Evolutionary conservation across 2,888 invertebrate species (phyloP).

Genomic region (Alcis repandata): DNA sequence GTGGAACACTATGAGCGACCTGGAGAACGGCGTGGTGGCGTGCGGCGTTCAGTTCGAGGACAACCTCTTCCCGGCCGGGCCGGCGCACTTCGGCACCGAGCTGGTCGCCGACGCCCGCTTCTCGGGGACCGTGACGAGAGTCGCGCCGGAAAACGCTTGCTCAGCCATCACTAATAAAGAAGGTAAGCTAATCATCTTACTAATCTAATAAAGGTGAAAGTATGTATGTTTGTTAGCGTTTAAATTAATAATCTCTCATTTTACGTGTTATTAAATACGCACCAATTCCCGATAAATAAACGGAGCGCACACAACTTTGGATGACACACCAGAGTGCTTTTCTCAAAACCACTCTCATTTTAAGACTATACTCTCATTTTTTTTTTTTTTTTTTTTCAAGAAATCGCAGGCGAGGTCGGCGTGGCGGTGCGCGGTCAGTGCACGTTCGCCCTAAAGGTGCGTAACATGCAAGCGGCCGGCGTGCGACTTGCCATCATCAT

Average conservation of each 20-base stretch:
- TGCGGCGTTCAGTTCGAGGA: constrained; percentile 65
- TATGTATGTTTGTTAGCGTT: no score
- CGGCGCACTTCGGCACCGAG: constrained; percentile 96
- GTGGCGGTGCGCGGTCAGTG: constrained; percentile 97
- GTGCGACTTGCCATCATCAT: constrained; percentile 94
- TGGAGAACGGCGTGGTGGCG: constrained; percentile 75
- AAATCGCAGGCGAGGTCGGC: constrained; percentile 91
- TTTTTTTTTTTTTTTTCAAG: constrained; percentile 39
- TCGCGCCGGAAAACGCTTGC: constrained; percentile 91
- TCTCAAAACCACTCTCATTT: no score
- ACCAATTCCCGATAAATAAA: no score
- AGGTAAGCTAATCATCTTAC: no score
- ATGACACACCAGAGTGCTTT: no score
- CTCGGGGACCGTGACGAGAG: constrained; percentile 88
- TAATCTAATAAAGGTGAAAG: no score
- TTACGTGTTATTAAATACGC: no score
- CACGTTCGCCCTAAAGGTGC: constrained; percentile 98
- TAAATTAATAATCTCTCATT: neutral
- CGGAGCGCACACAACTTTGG: no score
- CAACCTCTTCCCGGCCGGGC: constrained; percentile 89
- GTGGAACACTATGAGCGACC: constrained; percentile 91
- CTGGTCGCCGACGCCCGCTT: constrained; percentile 89
- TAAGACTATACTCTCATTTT: no score
- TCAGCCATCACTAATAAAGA: constrained; percentile 84
- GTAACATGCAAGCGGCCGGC: constrained; percentile 93